Conservation (phyloP, 2,113 vertebrate genomes). For the Paraplagusia blochii region DNA sequence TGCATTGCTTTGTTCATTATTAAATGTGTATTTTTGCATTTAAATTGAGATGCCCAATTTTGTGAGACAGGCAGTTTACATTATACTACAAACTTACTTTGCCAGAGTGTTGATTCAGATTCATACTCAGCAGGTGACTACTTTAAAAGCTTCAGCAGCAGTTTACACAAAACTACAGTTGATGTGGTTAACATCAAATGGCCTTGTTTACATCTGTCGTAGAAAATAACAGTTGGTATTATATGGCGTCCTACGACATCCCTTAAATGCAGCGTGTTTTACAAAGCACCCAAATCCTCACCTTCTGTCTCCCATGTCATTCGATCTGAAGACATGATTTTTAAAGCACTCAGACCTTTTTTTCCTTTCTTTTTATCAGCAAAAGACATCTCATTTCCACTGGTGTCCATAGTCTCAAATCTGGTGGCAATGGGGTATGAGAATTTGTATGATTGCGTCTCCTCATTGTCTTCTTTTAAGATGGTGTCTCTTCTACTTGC, state of each 20-base stretch:
- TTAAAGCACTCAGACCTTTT: constrained; percentile 59
- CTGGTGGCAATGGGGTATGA: constrained; percentile 5
- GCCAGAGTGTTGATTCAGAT: constrained; percentile 14
- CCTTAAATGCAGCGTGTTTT: constrained; percentile 2
- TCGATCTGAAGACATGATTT: constrained; percentile 50
- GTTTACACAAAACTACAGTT: not conserved
- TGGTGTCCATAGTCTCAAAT: constrained; percentile 8
- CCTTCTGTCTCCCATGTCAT: constrained; percentile 39
- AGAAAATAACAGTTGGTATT: constrained; percentile 7
- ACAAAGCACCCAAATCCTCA: not conserved
- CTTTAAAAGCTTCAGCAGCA: constrained; percentile 29
- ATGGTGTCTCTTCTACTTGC: constrained; percentile 2
- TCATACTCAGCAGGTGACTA: constrained; percentile 21
- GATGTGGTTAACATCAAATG: constrained; percentile 17
- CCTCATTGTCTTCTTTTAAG: constrained; percentile 18
- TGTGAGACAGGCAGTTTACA: constrained; percentile 33
- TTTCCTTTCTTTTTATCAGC: constrained; percentile 2
- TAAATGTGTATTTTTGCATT: constrained; percentile 2
- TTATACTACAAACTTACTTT: constrained; percentile 53
- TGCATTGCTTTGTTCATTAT: not conserved
- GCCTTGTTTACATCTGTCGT: constrained; percentile 19
- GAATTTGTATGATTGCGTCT: constrained; percentile 13
- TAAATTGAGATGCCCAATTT: constrained; percentile 10
- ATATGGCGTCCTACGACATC: constrained; percentile 8
- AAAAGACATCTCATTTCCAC: constrained; percentile 4